These are phyloP conservation scores for Manis pentadactyla DNA, from an alignment of 2,797 vertebrate species.

Conservation along the genomic window DNA sequence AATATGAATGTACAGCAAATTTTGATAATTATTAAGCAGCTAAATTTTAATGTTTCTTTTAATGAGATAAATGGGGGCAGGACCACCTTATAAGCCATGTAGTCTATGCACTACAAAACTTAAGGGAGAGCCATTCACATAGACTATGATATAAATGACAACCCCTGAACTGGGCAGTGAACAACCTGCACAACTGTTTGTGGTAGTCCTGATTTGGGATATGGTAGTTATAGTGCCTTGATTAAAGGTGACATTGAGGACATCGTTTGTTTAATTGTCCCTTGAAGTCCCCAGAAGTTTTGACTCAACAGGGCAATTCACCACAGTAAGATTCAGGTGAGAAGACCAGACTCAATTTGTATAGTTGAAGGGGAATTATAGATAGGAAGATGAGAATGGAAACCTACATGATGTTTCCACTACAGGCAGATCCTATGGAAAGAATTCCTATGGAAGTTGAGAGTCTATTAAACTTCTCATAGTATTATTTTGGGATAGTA, in stretches of 20 bases:
- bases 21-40: conserved; percentile 43
- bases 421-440: not conserved
- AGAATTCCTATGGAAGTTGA: not conserved
- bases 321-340: not conserved
- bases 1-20: not conserved
- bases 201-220: not conserved
- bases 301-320: not conserved
- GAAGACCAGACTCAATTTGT: not conserved
- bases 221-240: not conserved
- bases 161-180: not conserved
- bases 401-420: not conserved
- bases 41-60: not conserved
- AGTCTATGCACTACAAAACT: not conserved
- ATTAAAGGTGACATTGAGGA: conserved; percentile 41
- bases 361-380: not conserved
- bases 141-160: not conserved
- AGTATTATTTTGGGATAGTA: conserved; percentile 23
- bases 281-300: not conserved
- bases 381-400: not conserved
- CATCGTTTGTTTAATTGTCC: not conserved
- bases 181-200: not conserved
- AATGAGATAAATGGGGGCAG: not conserved
- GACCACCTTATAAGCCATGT: not conserved
- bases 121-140: not conserved
- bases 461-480: not conserved